Conservation (phyloP, 2,888 invertebrate genomes). For the Cremastinae sp. region DNA sequence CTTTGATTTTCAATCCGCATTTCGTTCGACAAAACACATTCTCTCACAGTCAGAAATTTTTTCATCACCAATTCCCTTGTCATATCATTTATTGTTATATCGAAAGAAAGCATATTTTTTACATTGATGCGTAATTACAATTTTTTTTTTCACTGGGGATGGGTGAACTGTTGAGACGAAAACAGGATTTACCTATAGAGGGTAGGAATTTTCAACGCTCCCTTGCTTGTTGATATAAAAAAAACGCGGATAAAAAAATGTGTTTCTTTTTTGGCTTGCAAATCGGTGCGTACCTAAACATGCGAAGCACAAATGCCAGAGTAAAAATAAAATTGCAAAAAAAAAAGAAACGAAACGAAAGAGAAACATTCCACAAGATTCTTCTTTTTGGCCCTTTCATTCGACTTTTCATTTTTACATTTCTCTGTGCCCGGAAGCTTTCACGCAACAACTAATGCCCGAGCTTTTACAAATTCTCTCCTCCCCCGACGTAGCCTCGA, state of each 20-base stretch:
- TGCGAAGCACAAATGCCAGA: conserved; percentile 62
- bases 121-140: too few species aligned
- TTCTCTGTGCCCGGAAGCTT: conserved; percentile 69
- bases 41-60: conserved; percentile 14
- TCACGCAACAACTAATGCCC: conserved; percentile 77
- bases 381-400: conserved; percentile 71
- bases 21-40: conserved; percentile 12
- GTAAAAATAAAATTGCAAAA: conserved; percentile 6
- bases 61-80: conserved; percentile 25
- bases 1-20: conserved; percentile 69
- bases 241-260: conserved; percentile 61
- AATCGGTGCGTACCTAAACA: conserved; percentile 75
- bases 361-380: conserved; percentile 24
- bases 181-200: background rate
- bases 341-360: conserved; percentile 4
- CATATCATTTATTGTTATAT: too few species aligned
- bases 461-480: conserved; percentile 61
- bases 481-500: conserved; percentile 47
- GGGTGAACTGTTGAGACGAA: too few species aligned
- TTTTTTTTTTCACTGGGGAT: too few species aligned
- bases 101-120: too few species aligned
- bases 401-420: conserved; percentile 75
- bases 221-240: too few species aligned
- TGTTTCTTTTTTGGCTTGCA: conserved; percentile 71
- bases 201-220: conserved; percentile 22